Evolutionary conservation across 2,888 invertebrate species (phyloP).

Genomic region (Cataglyphis livida): DNA sequence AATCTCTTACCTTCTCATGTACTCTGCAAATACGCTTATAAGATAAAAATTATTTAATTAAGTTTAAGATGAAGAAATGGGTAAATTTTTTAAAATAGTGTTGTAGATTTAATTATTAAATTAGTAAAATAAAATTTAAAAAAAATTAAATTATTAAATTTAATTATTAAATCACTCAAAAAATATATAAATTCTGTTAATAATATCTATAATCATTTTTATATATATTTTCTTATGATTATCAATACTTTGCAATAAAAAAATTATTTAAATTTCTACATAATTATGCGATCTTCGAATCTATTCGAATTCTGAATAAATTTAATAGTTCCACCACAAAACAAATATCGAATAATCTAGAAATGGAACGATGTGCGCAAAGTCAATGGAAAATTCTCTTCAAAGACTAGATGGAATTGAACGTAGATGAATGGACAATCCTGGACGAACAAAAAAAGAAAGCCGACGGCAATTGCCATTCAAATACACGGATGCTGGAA

Average conservation of each 20-base stretch:
- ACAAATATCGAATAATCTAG: constrained; percentile 12
- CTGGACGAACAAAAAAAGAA: constrained; percentile 14
- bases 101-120: neutral
- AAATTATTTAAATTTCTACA: neutral
- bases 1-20: neutral
- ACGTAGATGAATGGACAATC: constrained; percentile 29
- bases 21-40: neutral
- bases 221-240: neutral
- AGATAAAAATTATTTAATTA: constrained; percentile 1
- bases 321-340: constrained; percentile 7
- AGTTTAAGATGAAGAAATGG: no score
- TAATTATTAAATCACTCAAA: neutral
- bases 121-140: neutral
- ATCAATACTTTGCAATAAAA: neutral
- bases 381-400: constrained; percentile 33
- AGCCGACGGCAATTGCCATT: constrained; percentile 4
- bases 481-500: constrained; percentile 3
- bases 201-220: neutral
- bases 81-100: neutral
- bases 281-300: constrained; percentile 24
- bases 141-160: neutral
- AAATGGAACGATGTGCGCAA: constrained; percentile 18
- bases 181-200: neutral
- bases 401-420: constrained; percentile 37
- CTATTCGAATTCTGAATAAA: constrained; percentile 14